Conservation (phyloP, 2,797 vertebrate species). For the Poeciliopsis gracilis region DNA sequence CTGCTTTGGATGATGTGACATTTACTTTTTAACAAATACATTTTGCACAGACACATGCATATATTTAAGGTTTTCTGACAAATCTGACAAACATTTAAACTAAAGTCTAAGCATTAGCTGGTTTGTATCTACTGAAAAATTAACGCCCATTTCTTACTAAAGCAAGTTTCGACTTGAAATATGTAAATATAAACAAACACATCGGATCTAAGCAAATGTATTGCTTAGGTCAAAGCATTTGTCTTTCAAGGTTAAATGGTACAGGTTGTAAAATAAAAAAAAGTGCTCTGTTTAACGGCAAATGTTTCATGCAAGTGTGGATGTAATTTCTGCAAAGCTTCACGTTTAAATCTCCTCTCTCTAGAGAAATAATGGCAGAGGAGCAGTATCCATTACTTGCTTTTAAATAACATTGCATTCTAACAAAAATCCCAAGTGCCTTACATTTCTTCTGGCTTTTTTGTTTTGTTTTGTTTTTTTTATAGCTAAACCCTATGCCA, state of each 20-base stretch:
- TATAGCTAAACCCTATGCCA: background rate
- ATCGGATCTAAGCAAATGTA: background rate
- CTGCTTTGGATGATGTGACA: background rate
- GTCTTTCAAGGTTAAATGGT: constrained; percentile 13
- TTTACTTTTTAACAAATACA: background rate
- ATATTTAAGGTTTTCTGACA: background rate
- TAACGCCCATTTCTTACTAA: background rate
- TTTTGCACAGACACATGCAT: background rate
- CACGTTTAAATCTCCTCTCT: background rate
- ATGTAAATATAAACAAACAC: background rate
- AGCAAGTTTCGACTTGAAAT: constrained; percentile 12
- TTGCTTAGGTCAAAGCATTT: background rate
- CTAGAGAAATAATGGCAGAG: background rate
- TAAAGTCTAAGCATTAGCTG: background rate
- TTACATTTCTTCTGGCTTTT: too few relatives aligned
- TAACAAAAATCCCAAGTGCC: background rate
- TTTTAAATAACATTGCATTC: background rate
- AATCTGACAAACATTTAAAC: background rate
- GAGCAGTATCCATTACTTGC: background rate
- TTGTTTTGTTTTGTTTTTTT: background rate
- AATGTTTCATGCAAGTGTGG: constrained; percentile 9
- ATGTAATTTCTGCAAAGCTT: constrained; percentile 1
- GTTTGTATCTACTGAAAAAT: constrained; percentile 2
- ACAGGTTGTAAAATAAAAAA: constrained; percentile 5
- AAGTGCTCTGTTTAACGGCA: constrained; percentile 25